These are phyloP conservation scores for Heteropelma amictum DNA, from an alignment of 2,888 invertebrate species.

Conservation along the genomic window DNA sequence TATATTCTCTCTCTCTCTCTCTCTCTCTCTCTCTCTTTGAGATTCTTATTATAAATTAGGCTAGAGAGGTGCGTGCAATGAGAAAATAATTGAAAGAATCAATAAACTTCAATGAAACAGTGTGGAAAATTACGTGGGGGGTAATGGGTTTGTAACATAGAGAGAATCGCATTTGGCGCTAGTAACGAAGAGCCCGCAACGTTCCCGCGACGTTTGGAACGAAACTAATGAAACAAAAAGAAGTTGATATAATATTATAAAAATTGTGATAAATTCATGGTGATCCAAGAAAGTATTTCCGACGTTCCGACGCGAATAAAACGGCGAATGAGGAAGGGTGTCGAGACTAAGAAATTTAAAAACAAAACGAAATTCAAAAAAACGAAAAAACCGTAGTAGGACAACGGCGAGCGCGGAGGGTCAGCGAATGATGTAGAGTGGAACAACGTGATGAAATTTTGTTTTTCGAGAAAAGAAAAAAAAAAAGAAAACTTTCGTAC, in stretches of 20 bases:
- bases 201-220: slow-evolving; percentile 35
- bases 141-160: slow-evolving; percentile 3
- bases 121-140: background rate
- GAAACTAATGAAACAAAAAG: slow-evolving; percentile 30
- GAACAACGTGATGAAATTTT: no score
- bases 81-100: slow-evolving; percentile 6
- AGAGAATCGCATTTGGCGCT: slow-evolving; percentile 14
- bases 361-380: slow-evolving; percentile 30
- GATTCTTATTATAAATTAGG: slow-evolving; percentile 51
- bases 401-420: slow-evolving; percentile 28
- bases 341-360: slow-evolving; percentile 51
- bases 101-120: background rate
- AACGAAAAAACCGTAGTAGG: no score
- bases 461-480: no score
- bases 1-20: slow-evolving; percentile 52
- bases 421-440: slow-evolving; percentile 53
- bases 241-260: slow-evolving; percentile 60
- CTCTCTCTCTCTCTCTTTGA: slow-evolving; percentile 50
- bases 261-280: slow-evolving; percentile 77
- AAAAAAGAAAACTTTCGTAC: no score
- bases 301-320: slow-evolving; percentile 60
- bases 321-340: slow-evolving; percentile 38
- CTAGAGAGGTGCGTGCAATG: slow-evolving; percentile 48
- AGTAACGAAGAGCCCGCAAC: slow-evolving; percentile 39
- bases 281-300: slow-evolving; percentile 78